These are phyloP conservation scores for Aphodius granarius DNA, from an alignment of 2,888 invertebrate genomes.

Conservation along the genomic window DNA sequence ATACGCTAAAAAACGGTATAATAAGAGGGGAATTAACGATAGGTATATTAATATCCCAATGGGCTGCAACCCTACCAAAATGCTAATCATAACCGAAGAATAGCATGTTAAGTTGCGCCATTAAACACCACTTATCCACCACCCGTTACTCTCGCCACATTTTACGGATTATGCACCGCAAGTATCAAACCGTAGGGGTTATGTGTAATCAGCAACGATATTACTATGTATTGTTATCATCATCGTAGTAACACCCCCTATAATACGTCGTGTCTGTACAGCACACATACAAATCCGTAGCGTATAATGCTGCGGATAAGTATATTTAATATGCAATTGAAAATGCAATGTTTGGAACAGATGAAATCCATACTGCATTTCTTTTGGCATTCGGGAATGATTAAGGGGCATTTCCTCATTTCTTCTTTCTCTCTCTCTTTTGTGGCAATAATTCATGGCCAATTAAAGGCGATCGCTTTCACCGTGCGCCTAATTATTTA, in stretches of 20 bases:
- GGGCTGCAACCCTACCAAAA: background rate
- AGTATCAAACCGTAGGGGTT: background rate
- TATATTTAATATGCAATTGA: background rate
- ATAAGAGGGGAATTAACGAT: background rate
- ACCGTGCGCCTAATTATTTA: background rate
- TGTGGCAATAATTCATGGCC: slow-evolving; percentile 37
- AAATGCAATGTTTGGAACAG: background rate
- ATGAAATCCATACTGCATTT: background rate
- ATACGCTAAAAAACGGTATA: background rate
- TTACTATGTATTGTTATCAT: background rate
- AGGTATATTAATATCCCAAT: background rate
- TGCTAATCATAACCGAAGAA: background rate
- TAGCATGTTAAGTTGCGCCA: background rate
- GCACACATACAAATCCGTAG: no score
- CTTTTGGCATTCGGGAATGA: background rate
- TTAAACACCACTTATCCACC: background rate
- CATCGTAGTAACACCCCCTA: background rate
- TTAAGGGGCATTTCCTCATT: background rate
- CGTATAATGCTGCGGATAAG: background rate
- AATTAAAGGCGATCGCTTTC: slow-evolving; percentile 41
- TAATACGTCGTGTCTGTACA: background rate
- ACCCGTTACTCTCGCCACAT: background rate
- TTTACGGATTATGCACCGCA: background rate
- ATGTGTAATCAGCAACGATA: background rate
- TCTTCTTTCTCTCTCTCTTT: background rate